These are phyloP conservation scores for Dione vanillae DNA, from an alignment of 2,888 invertebrate genomes.

Conservation along the genomic window DNA sequence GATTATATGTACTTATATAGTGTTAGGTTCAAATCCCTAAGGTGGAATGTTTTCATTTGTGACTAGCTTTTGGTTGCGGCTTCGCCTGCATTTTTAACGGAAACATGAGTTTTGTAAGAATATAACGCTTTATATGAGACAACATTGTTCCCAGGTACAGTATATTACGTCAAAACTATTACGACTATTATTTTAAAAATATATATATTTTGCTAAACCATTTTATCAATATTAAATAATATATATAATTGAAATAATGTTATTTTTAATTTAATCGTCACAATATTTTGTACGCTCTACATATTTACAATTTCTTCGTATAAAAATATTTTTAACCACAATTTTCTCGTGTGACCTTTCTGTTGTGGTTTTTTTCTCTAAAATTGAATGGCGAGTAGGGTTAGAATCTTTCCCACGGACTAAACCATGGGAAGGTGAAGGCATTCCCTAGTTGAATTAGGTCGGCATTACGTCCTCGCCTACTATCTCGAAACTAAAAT, in stretches of 20 bases:
- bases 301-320: background rate
- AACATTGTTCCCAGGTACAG: too few relatives aligned
- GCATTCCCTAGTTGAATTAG: conserved; percentile 50
- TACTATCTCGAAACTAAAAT: conserved; percentile 30
- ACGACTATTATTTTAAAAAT: too few relatives aligned
- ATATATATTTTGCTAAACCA: too few relatives aligned
- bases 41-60: too few relatives aligned
- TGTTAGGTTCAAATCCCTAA: too few relatives aligned
- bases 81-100: too few relatives aligned
- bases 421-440: conserved; percentile 67
- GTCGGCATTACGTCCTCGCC: conserved; percentile 39
- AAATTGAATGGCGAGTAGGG: conserved; percentile 71
- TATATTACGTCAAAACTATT: too few relatives aligned
- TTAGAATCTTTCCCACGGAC: conserved; percentile 80
- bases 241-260: too few relatives aligned
- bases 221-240: too few relatives aligned
- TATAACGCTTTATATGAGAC: too few relatives aligned
- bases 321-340: background rate
- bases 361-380: conserved; percentile 68
- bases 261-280: background rate
- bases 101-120: too few relatives aligned
- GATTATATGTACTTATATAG: background rate
- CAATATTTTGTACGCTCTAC: background rate
- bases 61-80: too few relatives aligned
- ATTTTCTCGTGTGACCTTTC: conserved; percentile 72